Percentiles rank a stretch among this genome's conserved stretches.
Conservation (phyloP, 2,113 vertebrate species). For the Chlamydotis undulata region DNA sequence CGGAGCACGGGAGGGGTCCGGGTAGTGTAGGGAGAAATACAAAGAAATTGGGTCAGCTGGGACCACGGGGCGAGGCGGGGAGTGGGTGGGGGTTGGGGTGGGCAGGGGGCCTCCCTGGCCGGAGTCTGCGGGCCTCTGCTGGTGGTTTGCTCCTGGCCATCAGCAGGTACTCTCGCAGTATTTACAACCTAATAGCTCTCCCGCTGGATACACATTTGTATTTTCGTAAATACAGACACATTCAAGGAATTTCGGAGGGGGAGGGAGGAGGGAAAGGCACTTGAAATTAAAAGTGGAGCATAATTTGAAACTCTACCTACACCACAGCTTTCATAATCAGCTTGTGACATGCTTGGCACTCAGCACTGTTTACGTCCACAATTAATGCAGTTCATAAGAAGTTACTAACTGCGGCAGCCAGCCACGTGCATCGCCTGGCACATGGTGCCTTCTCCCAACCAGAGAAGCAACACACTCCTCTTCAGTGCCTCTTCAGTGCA, state of each 20-base stretch:
- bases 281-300: conserved; percentile 27
- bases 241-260: background rate
- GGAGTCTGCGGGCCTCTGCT: background rate
- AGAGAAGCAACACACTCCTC: background rate
- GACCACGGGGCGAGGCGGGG: background rate
- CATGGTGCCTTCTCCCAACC: background rate
- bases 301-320: conserved; percentile 26
- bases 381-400: conserved; percentile 41
- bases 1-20: background rate
- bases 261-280: background rate
- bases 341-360: conserved; percentile 53
- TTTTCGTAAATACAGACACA: background rate
- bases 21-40: background rate
- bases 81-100: too few relatives aligned
- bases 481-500: rapidly evolving
- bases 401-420: conserved; percentile 4
- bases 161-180: background rate
- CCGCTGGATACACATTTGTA: background rate
- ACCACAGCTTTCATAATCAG: conserved; percentile 31
- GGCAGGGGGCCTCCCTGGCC: rapidly evolving
- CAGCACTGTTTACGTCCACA: conserved; percentile 29
- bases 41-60: conserved; percentile 18
- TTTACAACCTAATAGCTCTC: background rate
- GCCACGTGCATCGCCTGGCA: conserved; percentile 37
- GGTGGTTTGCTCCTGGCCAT: background rate